Evolutionary conservation across 2,113 vertebrate species (phyloP).

Genomic region (Puffinus mauretanicus): DNA sequence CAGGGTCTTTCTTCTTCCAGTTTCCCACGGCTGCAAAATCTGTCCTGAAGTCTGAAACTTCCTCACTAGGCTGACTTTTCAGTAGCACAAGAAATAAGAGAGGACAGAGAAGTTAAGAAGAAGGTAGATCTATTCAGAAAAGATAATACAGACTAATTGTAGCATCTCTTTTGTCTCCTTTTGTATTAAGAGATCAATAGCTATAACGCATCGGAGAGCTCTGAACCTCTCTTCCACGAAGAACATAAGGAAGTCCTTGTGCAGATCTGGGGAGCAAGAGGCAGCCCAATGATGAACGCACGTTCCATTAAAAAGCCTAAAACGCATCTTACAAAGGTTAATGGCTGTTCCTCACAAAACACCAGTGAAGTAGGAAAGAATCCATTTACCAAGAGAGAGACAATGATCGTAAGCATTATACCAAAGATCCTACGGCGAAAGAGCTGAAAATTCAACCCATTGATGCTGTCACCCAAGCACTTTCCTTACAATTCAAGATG

Average conservation of each 20-base stretch:
- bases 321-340: background rate
- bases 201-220: rapidly evolving
- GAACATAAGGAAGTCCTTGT: background rate
- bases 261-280: background rate
- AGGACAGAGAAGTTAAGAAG: background rate
- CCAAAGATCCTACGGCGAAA: background rate
- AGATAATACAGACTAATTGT: background rate
- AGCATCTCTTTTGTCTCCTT: background rate
- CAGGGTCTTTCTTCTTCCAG: background rate
- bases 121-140: background rate
- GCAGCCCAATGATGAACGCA: background rate
- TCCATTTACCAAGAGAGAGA: background rate
- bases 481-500: background rate
- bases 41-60: background rate
- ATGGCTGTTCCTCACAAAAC: background rate
- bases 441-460: background rate
- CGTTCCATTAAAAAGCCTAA: background rate
- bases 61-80: background rate
- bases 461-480: background rate
- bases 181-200: background rate
- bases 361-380: background rate
- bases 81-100: background rate
- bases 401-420: background rate
- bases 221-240: background rate
- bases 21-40: background rate